Percentiles rank a stretch among this genome's conserved stretches.
Evolutionary conservation across 2,888 invertebrate species (phyloP).

Genomic region (Pyrochroa serraticornis): DNA sequence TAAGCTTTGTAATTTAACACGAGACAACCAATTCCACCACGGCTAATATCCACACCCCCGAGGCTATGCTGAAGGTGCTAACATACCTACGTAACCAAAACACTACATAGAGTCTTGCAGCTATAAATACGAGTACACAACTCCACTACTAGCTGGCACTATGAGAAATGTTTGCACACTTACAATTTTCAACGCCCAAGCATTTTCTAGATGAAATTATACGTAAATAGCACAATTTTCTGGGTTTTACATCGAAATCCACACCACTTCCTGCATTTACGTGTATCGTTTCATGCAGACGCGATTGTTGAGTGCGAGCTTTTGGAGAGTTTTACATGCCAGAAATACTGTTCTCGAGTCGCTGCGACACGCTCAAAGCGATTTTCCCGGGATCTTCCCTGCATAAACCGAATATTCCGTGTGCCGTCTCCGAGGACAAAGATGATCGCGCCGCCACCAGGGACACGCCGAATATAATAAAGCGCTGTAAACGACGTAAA

Average conservation of each 20-base stretch:
- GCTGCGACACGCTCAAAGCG: background rate
- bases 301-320: slow-evolving; percentile 3
- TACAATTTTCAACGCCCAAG: too few relatives aligned
- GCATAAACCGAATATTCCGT: slow-evolving; percentile 1
- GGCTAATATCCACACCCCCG: slow-evolving; percentile 13
- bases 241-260: too few relatives aligned
- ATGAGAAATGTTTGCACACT: too few relatives aligned
- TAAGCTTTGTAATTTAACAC: slow-evolving; percentile 19
- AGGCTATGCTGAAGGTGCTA: slow-evolving; percentile 3
- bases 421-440: background rate
- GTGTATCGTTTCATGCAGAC: background rate
- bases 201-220: too few relatives aligned
- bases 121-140: too few relatives aligned
- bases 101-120: background rate
- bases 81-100: slow-evolving; percentile 5
- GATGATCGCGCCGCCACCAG: too few relatives aligned
- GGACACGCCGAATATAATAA: too few relatives aligned
- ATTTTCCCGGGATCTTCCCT: background rate
- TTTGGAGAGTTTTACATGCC: slow-evolving; percentile 14
- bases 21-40: slow-evolving; percentile 12
- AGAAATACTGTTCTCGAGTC: slow-evolving; percentile 6
- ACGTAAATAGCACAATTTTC: too few relatives aligned
- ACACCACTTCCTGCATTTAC: background rate
- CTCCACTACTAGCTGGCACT: too few relatives aligned
- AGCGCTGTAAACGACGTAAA: too few relatives aligned